phyloP scores from a whole-genome alignment of 2,113 vertebrate species.

The Fregetta grallaria region DNA sequence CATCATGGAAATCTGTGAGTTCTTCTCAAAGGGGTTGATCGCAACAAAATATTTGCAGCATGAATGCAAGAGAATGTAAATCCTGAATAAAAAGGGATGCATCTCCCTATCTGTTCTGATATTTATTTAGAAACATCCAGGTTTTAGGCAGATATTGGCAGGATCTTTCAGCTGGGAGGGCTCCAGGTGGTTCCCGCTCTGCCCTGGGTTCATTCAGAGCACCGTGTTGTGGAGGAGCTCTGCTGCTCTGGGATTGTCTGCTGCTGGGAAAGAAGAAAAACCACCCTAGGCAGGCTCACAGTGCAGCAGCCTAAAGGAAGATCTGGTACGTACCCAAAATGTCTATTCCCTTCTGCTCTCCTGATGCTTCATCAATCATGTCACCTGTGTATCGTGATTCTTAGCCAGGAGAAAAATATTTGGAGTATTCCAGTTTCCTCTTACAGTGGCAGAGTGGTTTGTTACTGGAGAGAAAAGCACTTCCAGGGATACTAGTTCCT shows the following conservation, averaged over 20 bases:
- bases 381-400: not conserved
- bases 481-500: not conserved
- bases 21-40: not conserved
- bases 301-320: not conserved
- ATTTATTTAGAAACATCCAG: not conserved
- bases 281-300: not conserved
- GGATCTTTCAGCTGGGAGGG: not conserved
- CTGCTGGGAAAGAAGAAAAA: not conserved
- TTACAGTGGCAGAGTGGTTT: not conserved
- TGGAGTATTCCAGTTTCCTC: not conserved
- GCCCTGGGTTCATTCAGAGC: not conserved
- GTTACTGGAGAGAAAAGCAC: not conserved
- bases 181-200: not conserved
- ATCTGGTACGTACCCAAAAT: not conserved
- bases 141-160: not conserved
- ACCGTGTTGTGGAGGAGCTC: accelerated
- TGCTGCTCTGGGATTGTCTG: not conserved
- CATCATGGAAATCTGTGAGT: not conserved
- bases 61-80: not conserved
- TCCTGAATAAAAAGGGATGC: not conserved
- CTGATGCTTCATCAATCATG: not conserved
- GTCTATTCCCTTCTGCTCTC: not conserved
- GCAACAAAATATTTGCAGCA: not conserved
- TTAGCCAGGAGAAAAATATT: not conserved
- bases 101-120: not conserved